A percentile compares a stretch with the other conserved stretches of the same genome.
Conservation (phyloP, 1,140 invertebrate genomes). For the Campodea augens region DNA sequence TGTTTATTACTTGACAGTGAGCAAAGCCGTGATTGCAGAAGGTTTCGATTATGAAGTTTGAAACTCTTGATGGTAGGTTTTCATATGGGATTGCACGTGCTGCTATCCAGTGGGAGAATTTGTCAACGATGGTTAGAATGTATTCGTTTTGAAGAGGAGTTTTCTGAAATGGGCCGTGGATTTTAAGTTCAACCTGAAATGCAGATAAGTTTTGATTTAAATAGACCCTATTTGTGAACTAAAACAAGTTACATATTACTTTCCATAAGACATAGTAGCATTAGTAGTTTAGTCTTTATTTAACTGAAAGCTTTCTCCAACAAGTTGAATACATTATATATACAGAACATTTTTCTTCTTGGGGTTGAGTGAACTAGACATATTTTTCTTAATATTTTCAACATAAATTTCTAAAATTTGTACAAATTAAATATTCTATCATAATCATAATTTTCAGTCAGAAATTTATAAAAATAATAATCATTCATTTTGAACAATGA, state of each 20-base stretch:
- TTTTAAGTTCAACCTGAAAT: conserved; percentile 18
- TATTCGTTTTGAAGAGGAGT: conserved; percentile 15
- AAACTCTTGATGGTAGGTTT: conserved; percentile 10
- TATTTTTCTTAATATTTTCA: no score
- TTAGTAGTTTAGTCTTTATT: no score
- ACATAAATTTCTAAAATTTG: no score
- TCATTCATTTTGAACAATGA: no score
- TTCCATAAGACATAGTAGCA: no score
- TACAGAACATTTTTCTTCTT: no score
- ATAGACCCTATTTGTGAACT: conserved; percentile 8
- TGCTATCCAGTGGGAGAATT: conserved; percentile 19
- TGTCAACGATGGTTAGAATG: conserved; percentile 18
- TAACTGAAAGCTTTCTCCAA: no score
- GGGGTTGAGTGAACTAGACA: no score
- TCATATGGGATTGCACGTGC: conserved; percentile 13
- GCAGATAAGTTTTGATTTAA: conserved; percentile 6
- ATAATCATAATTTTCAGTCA: no score
- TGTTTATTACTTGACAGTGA: conserved; percentile 15
- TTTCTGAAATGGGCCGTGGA: conserved; percentile 18
- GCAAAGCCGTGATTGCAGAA: conserved; percentile 20
- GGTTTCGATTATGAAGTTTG: conserved; percentile 18
- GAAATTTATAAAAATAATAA: no score
- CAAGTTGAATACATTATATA: no score
- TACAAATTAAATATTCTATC: no score
- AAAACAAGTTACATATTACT: neutral